A percentile compares a stretch with the other conserved stretches of the same genome.
phyloP scores from a whole-genome alignment of 2,888 invertebrate species.

The Hyposoter dolosus region DNA sequence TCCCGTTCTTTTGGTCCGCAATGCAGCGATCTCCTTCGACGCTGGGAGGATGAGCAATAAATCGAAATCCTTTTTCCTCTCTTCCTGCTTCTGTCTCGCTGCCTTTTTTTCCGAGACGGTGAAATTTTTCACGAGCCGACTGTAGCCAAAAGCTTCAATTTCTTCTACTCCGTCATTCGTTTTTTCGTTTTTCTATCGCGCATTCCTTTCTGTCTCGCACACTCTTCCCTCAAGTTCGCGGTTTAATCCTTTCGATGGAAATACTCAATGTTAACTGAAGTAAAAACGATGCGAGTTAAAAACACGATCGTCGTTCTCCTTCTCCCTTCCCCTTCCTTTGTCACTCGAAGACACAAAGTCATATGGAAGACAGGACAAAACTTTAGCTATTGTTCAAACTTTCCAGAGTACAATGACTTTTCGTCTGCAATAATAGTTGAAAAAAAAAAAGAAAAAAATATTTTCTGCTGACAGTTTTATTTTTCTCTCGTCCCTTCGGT shows the following conservation, averaged over 20 bases:
- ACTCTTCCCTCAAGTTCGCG: neutral
- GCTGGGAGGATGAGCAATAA: slow-evolving; percentile 51
- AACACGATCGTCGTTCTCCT: neutral
- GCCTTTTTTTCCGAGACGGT: slow-evolving; percentile 9
- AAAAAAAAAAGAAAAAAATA: neutral
- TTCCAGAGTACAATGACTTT: slow-evolving; percentile 19
- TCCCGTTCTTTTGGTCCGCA: slow-evolving; percentile 37
- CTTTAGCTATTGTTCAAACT: slow-evolving; percentile 42
- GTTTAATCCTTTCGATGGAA: slow-evolving; percentile 14
- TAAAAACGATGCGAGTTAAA: slow-evolving; percentile 28
- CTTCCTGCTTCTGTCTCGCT: slow-evolving; percentile 7
- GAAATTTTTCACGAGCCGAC: slow-evolving; percentile 35
- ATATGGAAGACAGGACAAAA: slow-evolving; percentile 56
- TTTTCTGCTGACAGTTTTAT: slow-evolving; percentile 1
- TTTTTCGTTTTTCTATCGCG: neutral
- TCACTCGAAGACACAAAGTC: slow-evolving; percentile 32
- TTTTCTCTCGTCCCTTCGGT: neutral
- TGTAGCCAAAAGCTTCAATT: slow-evolving; percentile 24
- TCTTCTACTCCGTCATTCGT: neutral
- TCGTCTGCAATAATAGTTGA: slow-evolving; percentile 9
- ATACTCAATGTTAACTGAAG: slow-evolving; percentile 19
- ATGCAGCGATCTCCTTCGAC: slow-evolving; percentile 56
- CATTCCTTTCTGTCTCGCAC: neutral
- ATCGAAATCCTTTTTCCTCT: slow-evolving; percentile 51
- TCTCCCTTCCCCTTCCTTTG: neutral